A percentile compares a stretch with the other conserved stretches of the same genome.
Evolutionary conservation across 2,888 invertebrate species (phyloP).

Genomic region (Camponotus fellah): DNA sequence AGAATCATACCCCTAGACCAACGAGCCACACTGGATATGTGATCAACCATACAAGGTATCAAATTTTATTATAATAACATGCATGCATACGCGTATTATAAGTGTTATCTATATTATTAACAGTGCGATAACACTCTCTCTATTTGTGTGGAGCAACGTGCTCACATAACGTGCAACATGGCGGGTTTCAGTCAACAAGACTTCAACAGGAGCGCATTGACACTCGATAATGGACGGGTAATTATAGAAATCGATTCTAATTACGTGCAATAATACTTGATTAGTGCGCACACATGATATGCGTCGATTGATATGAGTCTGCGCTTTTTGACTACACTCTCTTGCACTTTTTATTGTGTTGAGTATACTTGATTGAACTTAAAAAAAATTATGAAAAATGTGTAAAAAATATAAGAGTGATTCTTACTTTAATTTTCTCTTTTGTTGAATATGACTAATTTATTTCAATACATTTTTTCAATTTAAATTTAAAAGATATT

Average conservation of each 20-base stretch:
- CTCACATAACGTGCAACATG: conserved; percentile 77
- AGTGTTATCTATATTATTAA: conserved; percentile 27
- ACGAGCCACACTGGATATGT: conserved; percentile 86
- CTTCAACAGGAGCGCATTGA: conserved; percentile 83
- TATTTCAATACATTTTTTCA: not conserved
- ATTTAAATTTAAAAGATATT: not conserved
- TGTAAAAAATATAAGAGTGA: not conserved
- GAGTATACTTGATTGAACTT: not conserved
- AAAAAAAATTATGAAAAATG: not conserved
- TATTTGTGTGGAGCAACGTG: conserved; percentile 33
- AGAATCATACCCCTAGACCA: conserved; percentile 92
- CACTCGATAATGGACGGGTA: conserved; percentile 79
- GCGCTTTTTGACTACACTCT: not conserved
- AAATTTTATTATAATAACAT: not conserved
- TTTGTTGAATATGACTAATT: not conserved
- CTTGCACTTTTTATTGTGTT: conserved; percentile 20
- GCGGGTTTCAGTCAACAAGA: conserved; percentile 80
- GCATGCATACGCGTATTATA: not conserved
- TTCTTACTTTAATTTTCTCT: not conserved
- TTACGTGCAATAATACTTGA: not conserved
- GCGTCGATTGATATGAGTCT: not conserved
- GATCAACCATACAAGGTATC: not conserved
- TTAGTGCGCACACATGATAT: not conserved
- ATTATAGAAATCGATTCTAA: conserved; percentile 41
- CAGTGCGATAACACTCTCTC: conserved; percentile 62